These are phyloP conservation scores for Loris lydekkerianus DNA, from an alignment of 2,797 vertebrate genomes.

Conservation along the genomic window DNA sequence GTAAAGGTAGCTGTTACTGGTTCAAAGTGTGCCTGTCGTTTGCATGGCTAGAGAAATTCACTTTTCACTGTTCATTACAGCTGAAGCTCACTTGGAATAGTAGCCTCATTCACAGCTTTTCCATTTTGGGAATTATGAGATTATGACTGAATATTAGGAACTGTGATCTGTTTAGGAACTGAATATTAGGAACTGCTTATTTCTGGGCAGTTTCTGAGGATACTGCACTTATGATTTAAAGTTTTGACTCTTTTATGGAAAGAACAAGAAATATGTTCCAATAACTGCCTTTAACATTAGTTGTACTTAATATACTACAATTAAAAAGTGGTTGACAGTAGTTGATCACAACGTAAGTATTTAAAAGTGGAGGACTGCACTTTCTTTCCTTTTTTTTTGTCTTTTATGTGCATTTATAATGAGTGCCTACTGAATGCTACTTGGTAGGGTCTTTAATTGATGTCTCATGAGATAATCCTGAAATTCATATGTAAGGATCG, in stretches of 20 bases:
- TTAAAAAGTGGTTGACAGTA: background rate
- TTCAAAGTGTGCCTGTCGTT: conserved; percentile 7
- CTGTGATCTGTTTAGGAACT: conserved; percentile 32
- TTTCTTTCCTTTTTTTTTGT: background rate
- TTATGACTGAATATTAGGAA: conserved; percentile 11
- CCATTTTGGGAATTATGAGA: background rate
- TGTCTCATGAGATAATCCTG: conserved; percentile 39
- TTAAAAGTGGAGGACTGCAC: background rate
- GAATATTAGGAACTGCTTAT: background rate
- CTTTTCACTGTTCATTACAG: conserved; percentile 6
- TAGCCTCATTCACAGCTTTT: background rate
- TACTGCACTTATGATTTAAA: background rate
- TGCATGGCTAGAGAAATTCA: background rate
- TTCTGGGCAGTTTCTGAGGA: conserved; percentile 20
- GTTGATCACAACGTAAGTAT: conserved; percentile 13
- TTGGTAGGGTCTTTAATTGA: conserved; percentile 42
- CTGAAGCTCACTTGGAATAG: background rate
- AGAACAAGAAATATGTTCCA: conserved; percentile 26
- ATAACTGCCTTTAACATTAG: conserved; percentile 42
- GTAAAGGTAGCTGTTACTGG: background rate
- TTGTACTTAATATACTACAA: conserved; percentile 11
- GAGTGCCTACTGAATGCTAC: background rate
- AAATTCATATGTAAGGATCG: conserved; percentile 23
- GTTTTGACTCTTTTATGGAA: conserved; percentile 18
- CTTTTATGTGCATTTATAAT: conserved; percentile 45